Evolutionary conservation across 2,113 vertebrate genomes (phyloP).

Genomic region (Caranx melampygus): DNA sequence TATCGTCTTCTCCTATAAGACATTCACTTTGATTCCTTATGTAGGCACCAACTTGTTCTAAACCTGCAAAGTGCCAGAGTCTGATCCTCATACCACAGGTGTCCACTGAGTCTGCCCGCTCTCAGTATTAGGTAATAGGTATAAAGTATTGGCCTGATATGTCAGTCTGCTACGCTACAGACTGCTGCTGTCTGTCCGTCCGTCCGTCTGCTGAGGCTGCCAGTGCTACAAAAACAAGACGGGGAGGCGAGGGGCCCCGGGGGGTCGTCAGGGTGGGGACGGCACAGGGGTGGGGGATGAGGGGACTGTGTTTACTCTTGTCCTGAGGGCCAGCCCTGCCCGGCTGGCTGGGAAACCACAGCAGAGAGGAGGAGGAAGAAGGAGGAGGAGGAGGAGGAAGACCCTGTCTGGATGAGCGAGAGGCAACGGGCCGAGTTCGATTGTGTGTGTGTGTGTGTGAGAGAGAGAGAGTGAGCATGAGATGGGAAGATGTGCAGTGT

Average conservation of each 20-base stretch:
- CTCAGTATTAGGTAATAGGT: not conserved
- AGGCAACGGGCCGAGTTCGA: not conserved
- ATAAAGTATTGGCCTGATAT: too few relatives aligned
- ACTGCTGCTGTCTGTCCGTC: slow-evolving; percentile 75
- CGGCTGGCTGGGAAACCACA: slow-evolving; percentile 65
- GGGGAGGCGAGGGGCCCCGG: slow-evolving; percentile 72
- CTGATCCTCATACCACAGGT: too few relatives aligned
- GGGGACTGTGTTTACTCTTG: slow-evolving; percentile 76
- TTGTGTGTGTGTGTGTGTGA: not conserved
- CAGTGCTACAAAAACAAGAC: slow-evolving; percentile 80
- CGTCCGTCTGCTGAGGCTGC: slow-evolving; percentile 67
- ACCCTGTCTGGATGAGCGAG: slow-evolving; percentile 41
- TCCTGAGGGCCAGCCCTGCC: slow-evolving; percentile 48
- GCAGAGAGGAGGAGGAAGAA: slow-evolving; percentile 39
- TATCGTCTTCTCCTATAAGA: too few relatives aligned
- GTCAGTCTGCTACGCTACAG: slow-evolving; percentile 56
- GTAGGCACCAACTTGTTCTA: too few relatives aligned
- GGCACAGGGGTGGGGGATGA: slow-evolving; percentile 44
- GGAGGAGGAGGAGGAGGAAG: slow-evolving; percentile 74
- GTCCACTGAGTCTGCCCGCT: slow-evolving; percentile 11
- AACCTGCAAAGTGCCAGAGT: too few relatives aligned
- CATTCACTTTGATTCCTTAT: too few relatives aligned
- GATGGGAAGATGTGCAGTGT: not conserved
- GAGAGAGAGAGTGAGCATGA: not conserved
- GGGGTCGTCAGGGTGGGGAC: slow-evolving; percentile 55